Conservation (phyloP, 2,888 invertebrate species). For the Calameuta filiformis region DNA sequence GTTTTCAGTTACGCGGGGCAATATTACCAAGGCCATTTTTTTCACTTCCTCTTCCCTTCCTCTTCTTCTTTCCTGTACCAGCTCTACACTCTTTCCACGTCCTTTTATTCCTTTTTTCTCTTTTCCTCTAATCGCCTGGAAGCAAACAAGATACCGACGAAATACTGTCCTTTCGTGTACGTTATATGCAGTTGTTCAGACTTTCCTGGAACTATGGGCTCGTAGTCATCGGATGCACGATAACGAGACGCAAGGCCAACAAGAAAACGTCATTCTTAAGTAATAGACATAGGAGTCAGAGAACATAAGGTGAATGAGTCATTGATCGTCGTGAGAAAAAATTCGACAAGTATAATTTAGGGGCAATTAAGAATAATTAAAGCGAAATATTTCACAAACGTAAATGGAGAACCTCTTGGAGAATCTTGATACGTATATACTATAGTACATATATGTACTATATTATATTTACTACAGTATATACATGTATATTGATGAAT, state of each 20-base stretch:
- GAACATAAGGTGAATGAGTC: conserved; percentile 26
- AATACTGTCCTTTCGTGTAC: not conserved
- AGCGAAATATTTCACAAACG: not conserved
- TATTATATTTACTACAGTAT: not conserved
- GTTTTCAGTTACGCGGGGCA: conserved; percentile 54
- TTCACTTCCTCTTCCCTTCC: conserved; percentile 5
- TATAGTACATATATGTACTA: not conserved
- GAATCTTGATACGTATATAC: not conserved
- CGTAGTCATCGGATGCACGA: not conserved
- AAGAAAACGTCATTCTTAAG: not conserved
- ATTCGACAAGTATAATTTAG: not conserved
- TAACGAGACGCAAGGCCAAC: not conserved
- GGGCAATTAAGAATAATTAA: not conserved
- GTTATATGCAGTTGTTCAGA: not conserved
- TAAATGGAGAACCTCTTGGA: not conserved
- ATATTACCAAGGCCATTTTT: conserved; percentile 55
- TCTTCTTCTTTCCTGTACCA: conserved; percentile 11
- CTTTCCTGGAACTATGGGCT: not conserved
- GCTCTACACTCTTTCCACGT: conserved; percentile 9
- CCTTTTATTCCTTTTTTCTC: conserved; percentile 3
- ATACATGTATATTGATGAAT: not conserved
- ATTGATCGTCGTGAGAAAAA: conserved; percentile 12
- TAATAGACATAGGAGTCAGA: not conserved
- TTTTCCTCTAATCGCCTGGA: not conserved
- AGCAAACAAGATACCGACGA: not conserved